These are phyloP conservation scores for Mantis religiosa DNA, from an alignment of 2,888 invertebrate genomes.

Conservation along the genomic window DNA sequence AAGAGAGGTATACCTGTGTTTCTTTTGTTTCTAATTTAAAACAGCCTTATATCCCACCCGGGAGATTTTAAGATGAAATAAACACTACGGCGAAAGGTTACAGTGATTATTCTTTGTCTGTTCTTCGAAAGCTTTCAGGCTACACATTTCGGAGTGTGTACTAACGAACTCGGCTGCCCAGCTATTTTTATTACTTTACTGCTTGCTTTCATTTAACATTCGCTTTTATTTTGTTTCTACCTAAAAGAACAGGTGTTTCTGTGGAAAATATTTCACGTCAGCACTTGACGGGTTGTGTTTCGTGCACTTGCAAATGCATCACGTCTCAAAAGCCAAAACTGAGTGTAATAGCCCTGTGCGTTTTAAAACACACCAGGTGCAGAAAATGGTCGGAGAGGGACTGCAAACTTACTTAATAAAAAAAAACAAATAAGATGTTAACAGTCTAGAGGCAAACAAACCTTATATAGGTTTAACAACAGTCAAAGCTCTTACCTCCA, in stretches of 20 bases:
- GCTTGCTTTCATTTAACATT: not conserved
- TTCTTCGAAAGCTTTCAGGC: not conserved
- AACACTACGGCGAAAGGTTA: not conserved
- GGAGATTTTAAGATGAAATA: not conserved
- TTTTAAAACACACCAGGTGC: too few species aligned
- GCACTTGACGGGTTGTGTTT: not conserved
- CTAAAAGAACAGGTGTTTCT: not conserved
- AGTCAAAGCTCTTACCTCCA: too few species aligned
- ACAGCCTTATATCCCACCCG: not conserved
- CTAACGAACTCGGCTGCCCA: not conserved
- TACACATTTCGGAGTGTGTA: not conserved
- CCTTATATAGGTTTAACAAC: too few species aligned
- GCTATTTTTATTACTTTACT: not conserved
- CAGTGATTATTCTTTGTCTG: not conserved
- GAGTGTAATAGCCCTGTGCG: too few species aligned
- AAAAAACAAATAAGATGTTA: too few species aligned
- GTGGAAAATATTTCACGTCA: not conserved
- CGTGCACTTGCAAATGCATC: too few species aligned
- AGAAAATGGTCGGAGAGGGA: too few species aligned
- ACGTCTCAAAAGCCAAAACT: too few species aligned
- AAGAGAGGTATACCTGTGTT: not conserved
- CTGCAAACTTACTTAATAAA: too few species aligned
- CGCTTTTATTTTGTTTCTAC: not conserved
- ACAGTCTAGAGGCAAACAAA: too few species aligned
- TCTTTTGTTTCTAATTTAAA: not conserved